Base-by-base conservation (phyloP, 2,113 vertebrate species). In the Channa argus region DNA sequence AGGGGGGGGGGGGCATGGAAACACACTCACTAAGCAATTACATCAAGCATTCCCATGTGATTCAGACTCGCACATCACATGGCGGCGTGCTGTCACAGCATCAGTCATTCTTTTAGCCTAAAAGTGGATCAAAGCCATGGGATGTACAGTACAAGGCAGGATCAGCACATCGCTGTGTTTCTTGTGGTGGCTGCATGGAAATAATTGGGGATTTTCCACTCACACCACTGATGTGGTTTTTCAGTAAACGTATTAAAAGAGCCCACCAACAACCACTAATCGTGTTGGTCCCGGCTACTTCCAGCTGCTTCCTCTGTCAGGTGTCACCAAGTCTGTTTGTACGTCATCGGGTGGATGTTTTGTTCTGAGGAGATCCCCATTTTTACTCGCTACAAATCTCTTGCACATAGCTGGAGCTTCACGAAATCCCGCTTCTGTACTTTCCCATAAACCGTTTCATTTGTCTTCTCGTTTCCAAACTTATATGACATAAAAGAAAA, bases 221-320 rank as follows among this genome's bases (percentile, higher is more conserved):
- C 2, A 8, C 59, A 56, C 34, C 8, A 62, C 63, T 74, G 81
- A 83, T 83, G 84, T 71, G 73, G 77, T 63, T 52, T 38, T 6
- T 46, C 15, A 71, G 52, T 43, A 63, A 61, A 63, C 36, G 56
- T 7, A 33, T 11, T 6, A 41, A 52, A 52, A 13, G 58, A 76
- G 12, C 39, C 12, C 3, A 75, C 9, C 13, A 9, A 33, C 60
- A 36, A 50, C 75, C 53, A 3, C 71, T 14, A 64, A 79, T 66
- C 63, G 13, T 14, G 5, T 10, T 6, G 49, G 33, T 43, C 8
- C 3, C 34, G 41, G 38, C 36, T 2, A 3, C 34, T 0, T 45
- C 59, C 54, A 38, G 55, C 71, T 71, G 53, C 72, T 47, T 70
- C 64, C 69, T 65, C 6, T 8, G 34, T 69, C 81, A 84, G 77